Percentiles rank a stretch among this genome's conserved stretches.
These are phyloP conservation scores for Aproaerema taeniolella DNA, from an alignment of 2,888 invertebrate genomes.

Conservation along the genomic window DNA sequence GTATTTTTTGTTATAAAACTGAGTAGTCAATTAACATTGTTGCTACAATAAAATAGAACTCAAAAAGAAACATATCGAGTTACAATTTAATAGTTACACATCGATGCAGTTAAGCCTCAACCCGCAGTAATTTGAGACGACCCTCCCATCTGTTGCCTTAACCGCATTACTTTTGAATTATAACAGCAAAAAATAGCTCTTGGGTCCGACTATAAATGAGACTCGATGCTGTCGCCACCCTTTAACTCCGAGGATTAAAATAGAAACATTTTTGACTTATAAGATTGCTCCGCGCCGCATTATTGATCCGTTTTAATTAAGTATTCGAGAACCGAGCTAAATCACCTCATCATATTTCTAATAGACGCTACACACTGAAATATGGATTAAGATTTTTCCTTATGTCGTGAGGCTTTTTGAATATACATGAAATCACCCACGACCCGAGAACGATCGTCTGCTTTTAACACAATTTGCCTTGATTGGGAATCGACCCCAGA, in stretches of 20 bases:
- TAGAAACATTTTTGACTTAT: background rate
- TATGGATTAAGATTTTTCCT: too few relatives aligned
- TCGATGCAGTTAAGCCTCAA: constrained; percentile 11
- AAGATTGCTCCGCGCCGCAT: too few relatives aligned
- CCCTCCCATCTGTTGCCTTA: constrained; percentile 45
- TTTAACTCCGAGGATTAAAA: constrained; percentile 31
- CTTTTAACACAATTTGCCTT: too few relatives aligned
- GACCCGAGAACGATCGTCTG: too few relatives aligned
- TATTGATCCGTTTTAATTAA: too few relatives aligned
- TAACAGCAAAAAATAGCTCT: constrained; percentile 39
- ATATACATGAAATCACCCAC: too few relatives aligned
- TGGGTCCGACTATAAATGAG: constrained; percentile 46
- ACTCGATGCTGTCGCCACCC: constrained; percentile 41
- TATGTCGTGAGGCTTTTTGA: too few relatives aligned
- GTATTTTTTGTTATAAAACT: constrained; percentile 2
- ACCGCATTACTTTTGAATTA: constrained; percentile 47
- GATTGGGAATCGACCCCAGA: too few relatives aligned
- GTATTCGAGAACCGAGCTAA: too few relatives aligned
- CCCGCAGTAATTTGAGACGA: constrained; percentile 51
- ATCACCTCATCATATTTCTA: too few relatives aligned
- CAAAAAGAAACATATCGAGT: constrained; percentile 4
- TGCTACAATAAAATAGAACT: constrained; percentile 1
- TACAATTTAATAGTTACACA: constrained; percentile 6
- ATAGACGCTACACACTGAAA: too few relatives aligned
- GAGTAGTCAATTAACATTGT: constrained; percentile 2